Evolutionary conservation across 1,140 invertebrate species (phyloP).

Genomic region (Callitettix versicolor): DNA sequence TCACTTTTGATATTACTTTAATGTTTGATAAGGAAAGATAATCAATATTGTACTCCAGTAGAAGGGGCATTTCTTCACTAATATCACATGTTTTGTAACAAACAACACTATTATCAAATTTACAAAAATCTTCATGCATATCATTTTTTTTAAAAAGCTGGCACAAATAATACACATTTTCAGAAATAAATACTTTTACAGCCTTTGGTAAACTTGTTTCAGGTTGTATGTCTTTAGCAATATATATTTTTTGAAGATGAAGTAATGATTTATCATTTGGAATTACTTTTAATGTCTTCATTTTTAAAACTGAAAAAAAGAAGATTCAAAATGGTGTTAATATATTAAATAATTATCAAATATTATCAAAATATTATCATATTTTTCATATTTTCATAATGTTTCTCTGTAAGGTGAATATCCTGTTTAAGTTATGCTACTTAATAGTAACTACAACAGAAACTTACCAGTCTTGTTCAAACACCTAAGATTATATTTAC

Average conservation of each 20-base stretch:
- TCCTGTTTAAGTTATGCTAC: no score
- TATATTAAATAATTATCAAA: no score
- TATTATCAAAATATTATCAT: no score
- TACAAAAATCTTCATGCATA: conserved; percentile 2
- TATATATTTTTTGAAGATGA: conserved; percentile 2
- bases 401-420: no score
- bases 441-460: no score
- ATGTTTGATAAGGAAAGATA: background rate
- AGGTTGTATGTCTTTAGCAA: background rate
- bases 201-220: background rate
- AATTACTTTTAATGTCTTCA: background rate
- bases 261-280: background rate
- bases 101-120: conserved; percentile 2
- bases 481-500: no score
- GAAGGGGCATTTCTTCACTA: background rate
- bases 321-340: no score
- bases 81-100: background rate
- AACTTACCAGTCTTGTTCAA: no score
- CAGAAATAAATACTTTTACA: background rate
- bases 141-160: background rate
- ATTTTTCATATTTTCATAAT: no score
- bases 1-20: background rate
- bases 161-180: background rate
- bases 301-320: no score
- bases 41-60: background rate